Evolutionary conservation across 1,140 invertebrate genomes (phyloP).

Genomic region (Planococcus citri): DNA sequence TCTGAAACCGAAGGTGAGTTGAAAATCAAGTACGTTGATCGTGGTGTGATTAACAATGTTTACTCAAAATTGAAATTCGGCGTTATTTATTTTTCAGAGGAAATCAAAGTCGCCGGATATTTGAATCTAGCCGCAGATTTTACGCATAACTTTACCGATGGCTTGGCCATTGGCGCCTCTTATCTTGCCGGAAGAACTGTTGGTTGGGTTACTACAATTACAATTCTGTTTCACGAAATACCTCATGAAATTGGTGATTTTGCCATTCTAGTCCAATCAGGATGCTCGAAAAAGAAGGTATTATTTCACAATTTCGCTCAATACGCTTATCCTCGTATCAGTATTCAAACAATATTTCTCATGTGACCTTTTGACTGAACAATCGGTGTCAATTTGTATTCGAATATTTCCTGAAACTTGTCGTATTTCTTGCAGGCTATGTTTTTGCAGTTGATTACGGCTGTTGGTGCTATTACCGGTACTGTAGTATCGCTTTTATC

Average conservation of each 20-base stretch:
- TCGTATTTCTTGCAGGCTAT: conserved; percentile 67
- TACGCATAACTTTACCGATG: conserved; percentile 94
- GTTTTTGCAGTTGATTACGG: conserved; percentile 80
- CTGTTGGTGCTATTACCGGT: conserved; percentile 83
- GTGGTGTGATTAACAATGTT: too few species aligned
- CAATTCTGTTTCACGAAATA: conserved; percentile 90
- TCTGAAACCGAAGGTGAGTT: conserved; percentile 10
- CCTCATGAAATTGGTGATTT: conserved; percentile 98
- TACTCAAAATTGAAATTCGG: too few species aligned
- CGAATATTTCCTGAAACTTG: too few species aligned
- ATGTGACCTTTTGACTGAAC: too few species aligned
- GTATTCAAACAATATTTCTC: too few species aligned
- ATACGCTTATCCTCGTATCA: too few species aligned
- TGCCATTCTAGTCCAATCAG: conserved; percentile 89
- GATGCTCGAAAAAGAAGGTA: conserved; percentile 73
- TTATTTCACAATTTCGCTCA: too few species aligned
- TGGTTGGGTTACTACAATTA: conserved; percentile 78
- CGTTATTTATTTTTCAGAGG: too few species aligned
- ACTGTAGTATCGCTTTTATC: conserved; percentile 73
- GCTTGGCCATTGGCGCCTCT: conserved; percentile 91
- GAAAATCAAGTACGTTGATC: not conserved
- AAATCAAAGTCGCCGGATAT: conserved; percentile 63
- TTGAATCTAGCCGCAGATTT: conserved; percentile 90
- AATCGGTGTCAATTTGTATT: not conserved
- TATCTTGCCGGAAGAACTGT: conserved; percentile 74